Base-by-base conservation (phyloP, 1,140 invertebrate genomes). In the Zaprionus ghesquierei region DNA sequence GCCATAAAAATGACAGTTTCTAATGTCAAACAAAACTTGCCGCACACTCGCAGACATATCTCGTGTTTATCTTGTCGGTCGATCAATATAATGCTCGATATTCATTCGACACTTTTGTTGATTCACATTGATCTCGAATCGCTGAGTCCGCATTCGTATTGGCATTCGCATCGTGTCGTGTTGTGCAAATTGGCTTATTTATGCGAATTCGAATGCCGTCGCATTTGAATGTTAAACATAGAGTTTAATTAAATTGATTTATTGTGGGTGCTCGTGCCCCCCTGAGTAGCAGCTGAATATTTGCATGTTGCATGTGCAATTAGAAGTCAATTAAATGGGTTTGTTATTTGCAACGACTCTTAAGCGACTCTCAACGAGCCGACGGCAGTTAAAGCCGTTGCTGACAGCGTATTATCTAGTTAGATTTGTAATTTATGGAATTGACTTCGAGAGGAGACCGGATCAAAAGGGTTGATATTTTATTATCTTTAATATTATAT, bases 171-270 rank as follows among this genome's bases (percentile, higher is more conserved):
- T 68, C 79, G 76, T 53, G 53, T 69, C 79, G 66, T 69, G 74
- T 65, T 31, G 55, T 78, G 78, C 82, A 78, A 86, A 75, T 87
- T 81, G 68, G 44, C 50, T 86, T 81, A 78, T 78, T 81, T 86
- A 86, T 85, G 51, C 33, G 68, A 58, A 46, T 66, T 69, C 12
- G n/a, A n/a, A n/a, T 41, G 56, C 51, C 8, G 60, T 81, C 85
- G 51, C 68, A 81, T 86, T 87, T 81, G 69, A 79, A 87, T 86
- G 79, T 70, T 87, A 79, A 86, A 79, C 66, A 79, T 63, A 22
- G 75, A 44, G 68, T 87, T 86, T 81, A 86, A 87, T 86, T 86
- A 78, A 72, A 65, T 74, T 86, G 75, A 87, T 86, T 86, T 86
- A 86, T 81, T 78, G 82, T 78, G 79, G 81, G 69, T 78, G 81